These are phyloP conservation scores for Scomber japonicus DNA, from an alignment of 2,113 vertebrate genomes.

Conservation along the genomic window DNA sequence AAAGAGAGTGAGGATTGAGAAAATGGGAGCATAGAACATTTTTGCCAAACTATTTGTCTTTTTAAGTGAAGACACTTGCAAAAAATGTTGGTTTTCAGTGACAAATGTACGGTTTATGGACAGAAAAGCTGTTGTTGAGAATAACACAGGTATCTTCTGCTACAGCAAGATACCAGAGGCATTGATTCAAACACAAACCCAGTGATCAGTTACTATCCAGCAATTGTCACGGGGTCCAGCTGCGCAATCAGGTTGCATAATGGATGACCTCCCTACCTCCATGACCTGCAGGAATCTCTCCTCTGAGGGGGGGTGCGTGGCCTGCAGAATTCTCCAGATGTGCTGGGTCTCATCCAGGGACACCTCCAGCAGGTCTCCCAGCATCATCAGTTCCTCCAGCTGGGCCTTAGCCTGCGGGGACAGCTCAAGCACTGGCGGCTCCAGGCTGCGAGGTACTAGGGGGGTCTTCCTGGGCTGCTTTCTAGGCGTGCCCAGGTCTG, in stretches of 20 bases:
- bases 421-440: slow-evolving; percentile 95
- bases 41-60: no score
- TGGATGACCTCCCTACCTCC: slow-evolving; percentile 87
- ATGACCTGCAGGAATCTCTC: slow-evolving; percentile 96
- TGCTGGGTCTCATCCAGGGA: slow-evolving; percentile 98
- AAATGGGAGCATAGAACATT: no score
- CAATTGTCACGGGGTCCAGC: slow-evolving; percentile 9
- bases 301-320: slow-evolving; percentile 96
- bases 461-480: slow-evolving; percentile 98
- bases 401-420: slow-evolving; percentile 94
- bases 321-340: slow-evolving; percentile 98
- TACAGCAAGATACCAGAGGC: background rate
- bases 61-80: no score
- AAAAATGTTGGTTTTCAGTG: no score
- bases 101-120: no score
- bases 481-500: slow-evolving; percentile 90
- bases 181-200: background rate
- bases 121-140: no score
- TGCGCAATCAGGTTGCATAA: slow-evolving; percentile 37
- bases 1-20: background rate
- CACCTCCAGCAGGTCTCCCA: slow-evolving; percentile 96
- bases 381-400: slow-evolving; percentile 98
- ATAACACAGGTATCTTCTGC: no score
- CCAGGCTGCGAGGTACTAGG: slow-evolving; percentile 94
- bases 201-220: background rate